Evolutionary conservation across 2,797 vertebrate genomes (phyloP).

Genomic region (Caiman crocodilus): DNA sequence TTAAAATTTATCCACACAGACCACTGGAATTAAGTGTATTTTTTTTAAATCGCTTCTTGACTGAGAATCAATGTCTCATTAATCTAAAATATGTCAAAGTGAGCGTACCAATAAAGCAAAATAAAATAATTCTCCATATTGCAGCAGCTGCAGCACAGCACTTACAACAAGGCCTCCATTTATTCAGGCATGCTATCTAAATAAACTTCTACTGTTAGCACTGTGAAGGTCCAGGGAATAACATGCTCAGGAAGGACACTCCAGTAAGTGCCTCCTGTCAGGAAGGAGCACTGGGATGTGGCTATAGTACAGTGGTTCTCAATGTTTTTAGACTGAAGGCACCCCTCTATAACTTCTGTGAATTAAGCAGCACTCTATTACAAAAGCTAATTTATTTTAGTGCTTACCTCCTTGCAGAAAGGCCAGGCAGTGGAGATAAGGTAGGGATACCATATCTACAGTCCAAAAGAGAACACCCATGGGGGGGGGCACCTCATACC

Average conservation of each 20-base stretch:
- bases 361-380: too few species aligned
- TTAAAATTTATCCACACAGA: conserved; percentile 32
- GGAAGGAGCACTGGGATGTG: conserved; percentile 34
- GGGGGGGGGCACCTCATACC: too few species aligned
- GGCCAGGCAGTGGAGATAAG: too few species aligned
- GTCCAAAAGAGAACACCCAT: too few species aligned
- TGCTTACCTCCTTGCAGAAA: too few species aligned
- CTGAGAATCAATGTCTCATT: conserved; percentile 55
- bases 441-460: too few species aligned
- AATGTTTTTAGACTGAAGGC: neutral
- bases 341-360: too few species aligned
- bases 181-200: neutral
- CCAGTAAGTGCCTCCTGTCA: neutral
- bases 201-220: neutral
- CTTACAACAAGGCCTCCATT: neutral
- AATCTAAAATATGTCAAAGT: conserved; percentile 54
- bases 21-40: conserved; percentile 34
- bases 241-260: conserved; percentile 43
- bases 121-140: conserved; percentile 18
- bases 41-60: conserved; percentile 59
- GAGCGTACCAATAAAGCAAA: conserved; percentile 25
- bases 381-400: too few species aligned
- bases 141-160: conserved; percentile 8
- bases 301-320: neutral
- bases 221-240: conserved; percentile 50